phyloP scores from a whole-genome alignment of 1,140 invertebrate species.

The Atta texana region DNA sequence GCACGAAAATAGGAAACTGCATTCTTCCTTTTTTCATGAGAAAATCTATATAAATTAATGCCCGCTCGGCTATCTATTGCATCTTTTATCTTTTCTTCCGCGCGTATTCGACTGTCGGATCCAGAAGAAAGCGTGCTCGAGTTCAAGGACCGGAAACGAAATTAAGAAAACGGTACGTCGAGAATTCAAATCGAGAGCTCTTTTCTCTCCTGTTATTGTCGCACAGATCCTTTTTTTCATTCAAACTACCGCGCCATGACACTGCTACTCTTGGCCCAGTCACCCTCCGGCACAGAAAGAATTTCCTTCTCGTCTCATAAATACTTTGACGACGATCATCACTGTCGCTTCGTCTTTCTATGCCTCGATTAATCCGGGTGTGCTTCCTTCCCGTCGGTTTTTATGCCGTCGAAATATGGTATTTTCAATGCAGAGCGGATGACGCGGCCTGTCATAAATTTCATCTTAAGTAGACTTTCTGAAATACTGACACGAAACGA shows the following conservation, averaged over 20 bases:
- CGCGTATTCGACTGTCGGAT: not conserved
- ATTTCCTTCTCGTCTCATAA: constrained; percentile 37
- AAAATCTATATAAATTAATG: constrained; percentile 17
- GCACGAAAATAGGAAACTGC: not conserved
- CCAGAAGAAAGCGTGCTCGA: constrained; percentile 1
- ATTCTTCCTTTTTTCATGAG: not conserved
- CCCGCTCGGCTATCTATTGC: not conserved
- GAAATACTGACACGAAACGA: constrained; percentile 17
- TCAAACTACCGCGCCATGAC: not conserved
- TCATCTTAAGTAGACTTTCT: constrained; percentile 34
- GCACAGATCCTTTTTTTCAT: constrained; percentile 2
- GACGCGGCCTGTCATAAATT: constrained; percentile 24
- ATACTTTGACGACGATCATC: constrained; percentile 42
- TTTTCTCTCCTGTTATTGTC: constrained; percentile 49
- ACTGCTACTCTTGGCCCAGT: not conserved
- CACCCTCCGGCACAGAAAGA: constrained; percentile 3
- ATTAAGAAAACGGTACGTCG: constrained; percentile 44
- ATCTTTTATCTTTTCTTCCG: not conserved
- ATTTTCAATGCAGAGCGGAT: not conserved
- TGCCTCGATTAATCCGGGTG: constrained; percentile 37
- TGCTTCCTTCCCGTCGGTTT: constrained; percentile 22
- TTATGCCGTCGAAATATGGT: constrained; percentile 33
- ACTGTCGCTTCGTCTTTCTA: constrained; percentile 11
- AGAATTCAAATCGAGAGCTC: constrained; percentile 29
- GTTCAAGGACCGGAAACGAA: constrained; percentile 38